A percentile compares a stretch with the other conserved stretches of the same genome.
Conservation (phyloP, 2,113 vertebrate genomes). For the Malurus cyaneus region DNA sequence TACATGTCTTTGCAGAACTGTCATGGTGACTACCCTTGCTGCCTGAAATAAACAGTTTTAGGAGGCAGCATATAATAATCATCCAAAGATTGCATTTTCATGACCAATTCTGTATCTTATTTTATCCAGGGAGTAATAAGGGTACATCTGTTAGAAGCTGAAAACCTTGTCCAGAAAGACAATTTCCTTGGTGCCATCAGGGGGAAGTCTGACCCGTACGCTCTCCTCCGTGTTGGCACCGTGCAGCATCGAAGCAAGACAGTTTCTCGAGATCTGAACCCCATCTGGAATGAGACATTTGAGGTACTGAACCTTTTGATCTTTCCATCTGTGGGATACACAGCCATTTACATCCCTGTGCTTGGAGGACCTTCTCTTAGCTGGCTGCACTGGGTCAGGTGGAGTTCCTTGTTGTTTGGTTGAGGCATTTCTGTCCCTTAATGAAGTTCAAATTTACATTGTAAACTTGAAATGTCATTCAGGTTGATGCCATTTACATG, state of each 20-base stretch:
- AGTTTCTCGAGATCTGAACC: slow-evolving; percentile 83
- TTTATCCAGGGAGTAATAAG: slow-evolving; percentile 87
- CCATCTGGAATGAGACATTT: slow-evolving; percentile 88
- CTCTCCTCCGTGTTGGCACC: slow-evolving; percentile 82
- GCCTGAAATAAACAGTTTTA: slow-evolving; percentile 34
- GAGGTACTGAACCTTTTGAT: slow-evolving; percentile 78
- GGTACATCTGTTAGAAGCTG: slow-evolving; percentile 86
- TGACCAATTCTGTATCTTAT: background rate
- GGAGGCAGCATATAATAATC: background rate
- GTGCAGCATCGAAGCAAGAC: slow-evolving; percentile 83
- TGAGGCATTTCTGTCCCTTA: background rate
- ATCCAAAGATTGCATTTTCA: background rate
- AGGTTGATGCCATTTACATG: slow-evolving; percentile 24
- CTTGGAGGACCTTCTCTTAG: slow-evolving; percentile 3
- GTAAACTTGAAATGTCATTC: background rate
- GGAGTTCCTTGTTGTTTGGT: background rate
- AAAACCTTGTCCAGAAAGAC: slow-evolving; percentile 87
- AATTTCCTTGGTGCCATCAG: slow-evolving; percentile 87
- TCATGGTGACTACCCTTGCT: background rate
- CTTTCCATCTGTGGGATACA: background rate
- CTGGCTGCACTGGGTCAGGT: background rate
- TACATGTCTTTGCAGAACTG: background rate
- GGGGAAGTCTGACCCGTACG: slow-evolving; percentile 94
- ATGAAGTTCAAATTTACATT: background rate
- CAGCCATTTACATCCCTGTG: background rate